These are phyloP conservation scores for Pterois miles DNA, from an alignment of 2,797 vertebrate genomes.

Conservation along the genomic window DNA sequence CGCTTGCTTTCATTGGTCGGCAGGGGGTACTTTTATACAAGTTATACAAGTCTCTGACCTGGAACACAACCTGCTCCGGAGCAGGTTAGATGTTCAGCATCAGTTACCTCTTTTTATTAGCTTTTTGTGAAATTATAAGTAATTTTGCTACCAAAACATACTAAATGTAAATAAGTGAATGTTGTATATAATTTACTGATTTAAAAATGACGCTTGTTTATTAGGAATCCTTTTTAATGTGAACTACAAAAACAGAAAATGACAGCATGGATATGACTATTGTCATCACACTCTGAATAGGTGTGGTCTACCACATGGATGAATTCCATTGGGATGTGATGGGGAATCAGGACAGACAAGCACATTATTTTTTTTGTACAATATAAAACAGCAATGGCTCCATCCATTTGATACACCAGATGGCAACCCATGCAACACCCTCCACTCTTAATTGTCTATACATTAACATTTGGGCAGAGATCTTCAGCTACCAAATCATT, in stretches of 20 bases:
- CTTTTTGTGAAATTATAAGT: neutral
- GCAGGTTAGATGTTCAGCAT: too few relatives aligned
- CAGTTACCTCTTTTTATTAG: too few relatives aligned
- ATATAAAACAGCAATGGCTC: conserved; percentile 95
- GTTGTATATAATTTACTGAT: neutral
- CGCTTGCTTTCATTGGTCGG: too few relatives aligned
- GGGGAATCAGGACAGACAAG: conserved; percentile 84
- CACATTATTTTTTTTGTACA: conserved; percentile 88
- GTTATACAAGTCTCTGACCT: too few relatives aligned
- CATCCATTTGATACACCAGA: conserved; percentile 80
- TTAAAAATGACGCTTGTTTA: conserved; percentile 63
- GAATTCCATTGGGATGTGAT: conserved; percentile 69
- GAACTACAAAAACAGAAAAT: conserved; percentile 94
- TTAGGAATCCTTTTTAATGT: conserved; percentile 94
- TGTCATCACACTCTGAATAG: conserved; percentile 88
- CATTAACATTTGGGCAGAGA: conserved; percentile 86
- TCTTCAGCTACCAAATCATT: conserved; percentile 85
- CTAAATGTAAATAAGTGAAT: neutral
- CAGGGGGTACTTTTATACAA: too few relatives aligned
- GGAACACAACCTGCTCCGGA: rapidly evolving
- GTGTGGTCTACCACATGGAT: conserved; percentile 89
- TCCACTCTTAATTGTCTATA: conserved; percentile 63
- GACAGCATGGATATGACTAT: conserved; percentile 93
- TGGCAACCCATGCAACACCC: conserved; percentile 90
- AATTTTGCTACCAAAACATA: neutral